Base-by-base conservation (phyloP, 2,797 vertebrate species). In the Lutjanus argentimaculatus region DNA sequence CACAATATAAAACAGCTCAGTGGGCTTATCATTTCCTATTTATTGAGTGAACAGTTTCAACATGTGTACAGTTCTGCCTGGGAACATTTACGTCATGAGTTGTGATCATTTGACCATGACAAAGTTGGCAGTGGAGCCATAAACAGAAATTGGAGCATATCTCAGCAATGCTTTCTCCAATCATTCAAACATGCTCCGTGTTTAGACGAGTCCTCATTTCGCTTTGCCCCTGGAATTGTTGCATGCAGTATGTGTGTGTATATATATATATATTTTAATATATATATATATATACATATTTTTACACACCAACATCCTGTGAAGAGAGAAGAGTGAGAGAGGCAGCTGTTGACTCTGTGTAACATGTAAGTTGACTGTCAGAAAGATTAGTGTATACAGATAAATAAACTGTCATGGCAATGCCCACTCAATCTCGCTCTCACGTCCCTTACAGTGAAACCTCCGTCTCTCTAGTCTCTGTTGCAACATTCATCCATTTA, bases 401-500 rank as follows among this genome's bases (percentile, higher is more conserved):
- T 76, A 57, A 55, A 66, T 40, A 46, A 51, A 48, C n/a, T 65
- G 57, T 58, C 67, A 46, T 30, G 10, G 48, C n/a, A 21, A 40
- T 62, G 59, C 15, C 55, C n/a, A 52, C 51, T 71, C 51, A 46
- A 58, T 70, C 73, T 64, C 55, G 25, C 19, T 52, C 46, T 61
- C 48, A 43, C 6, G 13, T 63, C 48, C 59, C 42, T 40, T 57
- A 42, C n/a, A 70, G 65, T 63, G 3, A 78, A 69, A 76, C 15
- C 15, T 67, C 57, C 11, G 21, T 74, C 64, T 64, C 74, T 62
- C 16, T 55, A 7, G 56, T 67, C 57, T 64, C 36, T 67, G 63
- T 17, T 75, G 72, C 72, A 81, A 42, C 57, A 57, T 62, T 71
- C 45, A 74, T 85, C 45, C 25, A 67, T 71, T 77, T 59, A 66